A percentile compares a stretch with the other conserved stretches of the same genome.
Evolutionary conservation across 2,113 vertebrate species (phyloP).

Genomic region (Lanius collurio): DNA sequence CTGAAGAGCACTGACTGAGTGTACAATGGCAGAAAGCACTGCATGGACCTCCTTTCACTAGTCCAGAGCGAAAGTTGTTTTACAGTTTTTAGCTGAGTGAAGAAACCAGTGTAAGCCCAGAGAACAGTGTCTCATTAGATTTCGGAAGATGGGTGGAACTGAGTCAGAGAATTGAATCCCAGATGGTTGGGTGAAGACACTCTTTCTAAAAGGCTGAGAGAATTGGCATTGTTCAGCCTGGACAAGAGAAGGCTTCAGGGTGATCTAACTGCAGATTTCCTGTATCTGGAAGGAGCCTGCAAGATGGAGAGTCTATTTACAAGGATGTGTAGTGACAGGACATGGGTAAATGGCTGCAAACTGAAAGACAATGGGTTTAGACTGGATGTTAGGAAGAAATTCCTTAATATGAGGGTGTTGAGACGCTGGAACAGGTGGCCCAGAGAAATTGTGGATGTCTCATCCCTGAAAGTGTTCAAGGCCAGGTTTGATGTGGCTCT

Average conservation of each 20-base stretch:
- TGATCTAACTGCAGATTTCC: not conserved
- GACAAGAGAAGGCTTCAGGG: not conserved
- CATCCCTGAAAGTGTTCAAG: not conserved
- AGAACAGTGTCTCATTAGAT: not conserved
- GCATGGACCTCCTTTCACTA: not conserved
- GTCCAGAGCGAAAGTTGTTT: not conserved
- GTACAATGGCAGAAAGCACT: not conserved
- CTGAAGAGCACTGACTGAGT: not conserved
- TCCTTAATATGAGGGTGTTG: not conserved
- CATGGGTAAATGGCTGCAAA: not conserved
- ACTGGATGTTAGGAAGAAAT: not conserved
- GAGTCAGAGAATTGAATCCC: not conserved
- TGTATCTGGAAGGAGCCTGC: not conserved
- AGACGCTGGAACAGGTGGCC: not conserved
- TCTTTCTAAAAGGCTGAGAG: not conserved
- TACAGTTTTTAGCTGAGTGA: not conserved
- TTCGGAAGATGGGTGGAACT: not conserved
- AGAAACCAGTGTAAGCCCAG: not conserved
- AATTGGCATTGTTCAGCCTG: not conserved
- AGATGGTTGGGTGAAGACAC: not conserved
- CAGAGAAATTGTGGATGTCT: not conserved
- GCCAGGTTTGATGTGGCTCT: not conserved
- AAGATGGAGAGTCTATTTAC: not conserved
- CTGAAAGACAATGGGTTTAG: not conserved
- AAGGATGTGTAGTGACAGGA: not conserved